Base-by-base conservation (phyloP, 2,888 invertebrate genomes). In the Listrodromus nycthemerus region DNA sequence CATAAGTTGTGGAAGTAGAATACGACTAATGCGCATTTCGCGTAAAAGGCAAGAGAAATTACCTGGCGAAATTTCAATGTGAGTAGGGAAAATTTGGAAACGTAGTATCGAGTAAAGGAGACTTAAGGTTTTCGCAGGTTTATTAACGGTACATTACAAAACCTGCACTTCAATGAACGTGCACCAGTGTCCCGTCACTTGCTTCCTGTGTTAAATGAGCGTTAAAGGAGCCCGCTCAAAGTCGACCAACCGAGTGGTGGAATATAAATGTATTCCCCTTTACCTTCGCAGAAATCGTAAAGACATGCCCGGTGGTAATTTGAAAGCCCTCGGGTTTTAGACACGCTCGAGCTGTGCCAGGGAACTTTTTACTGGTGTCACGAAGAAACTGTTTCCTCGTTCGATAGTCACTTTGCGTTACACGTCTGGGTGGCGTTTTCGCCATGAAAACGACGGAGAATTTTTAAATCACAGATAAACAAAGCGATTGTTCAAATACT, bases 401-500 rank as follows among this genome's bases (percentile, higher is more conserved):
- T 27, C 50, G 45, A 50, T 50, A 45, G 50, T 50, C 48, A n/a
- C 67, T 67, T 10, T 30, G 50, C 30, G 67, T 48, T 67, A n/a
- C 27, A 67, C 48, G 50, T 67, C n/a, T n/a, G 30, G 30, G 48
- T 5, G 10, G 67, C 48, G 48, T 10, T n/a, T 16, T 48, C 30
- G 7, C n/a, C n/a, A 48, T n/a, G 24, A 13, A 41, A 27, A 27
- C 19, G 48, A 1, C 19, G 45, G 27, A 30, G 19, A 67, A 67
- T 27, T 24, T 27, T 19, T n/a, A 16, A 33, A 16, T 16, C 16
- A 48, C n/a, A 27, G 50, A 30, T 50, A 30, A 16, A 30, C 67
- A 30, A 48, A n/a, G 19, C 50, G 19, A 19, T 19, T 6, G 19
- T 50, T 6, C 8, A 19, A 19, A 50, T 19, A 19, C 19, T 6